Percentiles rank a stretch among this genome's conserved stretches.
Conservation (phyloP, 2,113 vertebrate species). For the Bufo gargarizans region DNA sequence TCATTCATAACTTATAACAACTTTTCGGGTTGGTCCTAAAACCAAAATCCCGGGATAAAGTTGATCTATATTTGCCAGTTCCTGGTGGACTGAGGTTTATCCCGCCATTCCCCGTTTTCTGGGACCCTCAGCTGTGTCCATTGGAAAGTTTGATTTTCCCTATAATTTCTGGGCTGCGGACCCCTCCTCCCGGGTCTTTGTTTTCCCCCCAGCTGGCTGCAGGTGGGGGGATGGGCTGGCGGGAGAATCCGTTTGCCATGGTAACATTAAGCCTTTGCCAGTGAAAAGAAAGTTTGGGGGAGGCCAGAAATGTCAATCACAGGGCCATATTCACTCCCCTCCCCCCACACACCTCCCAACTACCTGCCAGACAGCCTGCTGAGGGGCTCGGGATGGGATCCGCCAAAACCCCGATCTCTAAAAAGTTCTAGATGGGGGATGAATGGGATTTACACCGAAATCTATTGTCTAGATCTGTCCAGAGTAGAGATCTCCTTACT, state of each 20-base stretch:
- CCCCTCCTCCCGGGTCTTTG: background rate
- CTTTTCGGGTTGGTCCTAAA: background rate
- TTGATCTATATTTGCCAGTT: background rate
- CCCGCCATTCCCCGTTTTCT: conserved; percentile 36
- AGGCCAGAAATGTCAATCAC: conserved; percentile 62
- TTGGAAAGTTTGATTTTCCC: conserved; percentile 55
- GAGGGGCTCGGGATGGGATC: background rate
- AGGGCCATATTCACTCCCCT: conserved; percentile 37
- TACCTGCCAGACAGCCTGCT: background rate
- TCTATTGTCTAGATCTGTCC: background rate
- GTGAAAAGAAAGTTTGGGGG: conserved; percentile 61
- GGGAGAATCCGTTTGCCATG: conserved; percentile 53
- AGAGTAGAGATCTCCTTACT: background rate
- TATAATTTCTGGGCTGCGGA: conserved; percentile 47
- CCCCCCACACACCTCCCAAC: conserved; percentile 4
- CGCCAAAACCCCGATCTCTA: background rate
- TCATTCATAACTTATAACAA: too few relatives aligned
- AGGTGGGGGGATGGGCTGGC: background rate
- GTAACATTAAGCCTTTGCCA: conserved; percentile 60
- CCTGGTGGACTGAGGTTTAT: background rate
- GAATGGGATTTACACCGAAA: background rate
- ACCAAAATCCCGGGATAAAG: background rate
- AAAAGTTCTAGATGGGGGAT: background rate
- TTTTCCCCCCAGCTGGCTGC: conserved; percentile 42
- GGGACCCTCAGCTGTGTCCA: conserved; percentile 32